Percentiles rank a stretch among this genome's conserved stretches.
Conservation (phyloP, 2,113 vertebrate genomes). For the Siphamia tubifer region DNA sequence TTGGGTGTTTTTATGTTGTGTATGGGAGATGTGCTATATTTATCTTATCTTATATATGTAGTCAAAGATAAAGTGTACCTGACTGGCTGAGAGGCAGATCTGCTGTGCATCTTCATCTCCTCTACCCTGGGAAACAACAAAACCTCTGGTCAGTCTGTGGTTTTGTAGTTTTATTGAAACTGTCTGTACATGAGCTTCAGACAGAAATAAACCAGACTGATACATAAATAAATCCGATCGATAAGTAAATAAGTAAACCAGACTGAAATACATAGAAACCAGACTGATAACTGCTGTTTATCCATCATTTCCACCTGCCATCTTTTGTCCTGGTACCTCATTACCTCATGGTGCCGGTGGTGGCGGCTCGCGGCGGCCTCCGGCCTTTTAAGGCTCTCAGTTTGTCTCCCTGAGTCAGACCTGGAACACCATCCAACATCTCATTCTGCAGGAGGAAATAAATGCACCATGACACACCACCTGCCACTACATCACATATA, state of each 20-base stretch:
- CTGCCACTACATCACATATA: too few relatives aligned
- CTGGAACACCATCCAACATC: conserved; percentile 72
- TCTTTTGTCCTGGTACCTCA: too few relatives aligned
- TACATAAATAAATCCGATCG: too few relatives aligned
- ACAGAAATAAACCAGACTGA: too few relatives aligned
- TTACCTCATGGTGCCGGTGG: conserved; percentile 84
- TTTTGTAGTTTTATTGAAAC: background rate
- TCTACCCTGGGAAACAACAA: conserved; percentile 66
- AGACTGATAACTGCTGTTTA: too few relatives aligned
- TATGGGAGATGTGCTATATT: too few relatives aligned
- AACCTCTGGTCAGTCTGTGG: background rate
- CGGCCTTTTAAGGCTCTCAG: conserved; percentile 93
- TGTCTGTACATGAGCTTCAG: too few relatives aligned
- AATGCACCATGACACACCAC: background rate
- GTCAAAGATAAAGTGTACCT: conserved; percentile 71
- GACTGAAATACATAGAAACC: too few relatives aligned
- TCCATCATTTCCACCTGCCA: too few relatives aligned
- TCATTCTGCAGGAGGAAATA: conserved; percentile 76
- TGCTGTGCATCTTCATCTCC: conserved; percentile 82
- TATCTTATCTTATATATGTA: too few relatives aligned
- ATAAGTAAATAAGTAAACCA: too few relatives aligned
- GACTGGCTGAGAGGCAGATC: conserved; percentile 85
- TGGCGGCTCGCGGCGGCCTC: conserved; percentile 80
- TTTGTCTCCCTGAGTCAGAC: conserved; percentile 94
- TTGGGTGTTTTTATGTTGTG: too few relatives aligned